Base-by-base conservation (phyloP, 2,113 vertebrate species). In the Garra rufa region DNA sequence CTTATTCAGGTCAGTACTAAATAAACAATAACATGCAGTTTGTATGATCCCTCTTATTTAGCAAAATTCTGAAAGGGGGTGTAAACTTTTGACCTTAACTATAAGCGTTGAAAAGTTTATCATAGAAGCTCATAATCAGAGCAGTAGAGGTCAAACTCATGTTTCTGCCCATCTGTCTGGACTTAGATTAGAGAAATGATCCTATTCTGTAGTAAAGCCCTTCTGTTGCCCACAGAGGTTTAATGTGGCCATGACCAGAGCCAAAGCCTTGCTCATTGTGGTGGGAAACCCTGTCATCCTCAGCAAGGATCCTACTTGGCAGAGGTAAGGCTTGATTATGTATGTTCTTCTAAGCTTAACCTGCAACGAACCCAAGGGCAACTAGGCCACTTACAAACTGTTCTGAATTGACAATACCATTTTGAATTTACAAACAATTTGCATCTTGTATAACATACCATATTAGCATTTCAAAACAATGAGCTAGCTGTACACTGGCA, bases 241-340 rank as follows among this genome's bases (percentile, higher is more conserved):
- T 90, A 99, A 99, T 1, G 97, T 99, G 88, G 96, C 97, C 41
- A 87, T 99, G 89, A 99, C 97, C 75, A 94, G 97, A 91, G 96
- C 98, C 90, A 97, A 96, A 88, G 95, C 97, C 30, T 88, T 99
- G 87, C 86, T 99, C 88, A 96, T 99, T 0, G 91, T 99, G 50
- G 93, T 98, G 88, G 98, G 98, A 38, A 99, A 99, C 88, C 96
- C 97, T 0, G 84, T 92, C 0, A 95, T 97, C 85, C 95, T 99
- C 86, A 92, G 92, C 90, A 96, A 96, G 81, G 96, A 99, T 70
- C 88, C 83, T 0, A 92, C 94, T 87, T 99, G 98, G 98, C 85
- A 92, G 69, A 93, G 88, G 97, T 99, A 92, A 95, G 96, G 69
- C 11, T 8, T 10, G 9, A 17, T 21, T 41, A 74, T 21, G 28